Conservation (phyloP, 1,140 invertebrate genomes). For the Leptopilina clavipes region DNA sequence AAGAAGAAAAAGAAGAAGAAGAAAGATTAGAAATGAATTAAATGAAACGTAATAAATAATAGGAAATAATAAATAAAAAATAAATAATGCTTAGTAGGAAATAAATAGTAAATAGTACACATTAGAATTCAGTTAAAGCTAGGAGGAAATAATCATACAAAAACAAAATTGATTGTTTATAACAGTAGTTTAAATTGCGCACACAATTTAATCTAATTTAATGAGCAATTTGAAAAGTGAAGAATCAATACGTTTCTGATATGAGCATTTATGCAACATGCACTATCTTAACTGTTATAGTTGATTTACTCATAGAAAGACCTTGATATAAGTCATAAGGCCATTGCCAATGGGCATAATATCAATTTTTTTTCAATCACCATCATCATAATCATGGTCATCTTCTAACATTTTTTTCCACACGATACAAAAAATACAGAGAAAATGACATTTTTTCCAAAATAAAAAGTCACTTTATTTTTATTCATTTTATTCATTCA, state of each 20-base stretch:
- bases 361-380: not conserved
- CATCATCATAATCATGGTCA: not conserved
- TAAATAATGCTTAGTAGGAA: too few relatives aligned
- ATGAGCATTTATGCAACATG: conserved; percentile 7
- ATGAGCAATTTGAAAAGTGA: conserved; percentile 4
- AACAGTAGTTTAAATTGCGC: not conserved
- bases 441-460: too few relatives aligned
- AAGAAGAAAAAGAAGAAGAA: too few relatives aligned
- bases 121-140: too few relatives aligned
- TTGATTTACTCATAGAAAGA: conserved; percentile 22
- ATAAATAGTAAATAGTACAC: too few relatives aligned
- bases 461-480: too few relatives aligned
- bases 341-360: conserved; percentile 52
- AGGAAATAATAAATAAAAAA: too few relatives aligned
- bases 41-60: too few relatives aligned
- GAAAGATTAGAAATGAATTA: too few relatives aligned
- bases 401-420: not conserved
- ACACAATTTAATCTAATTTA: conserved; percentile 20
- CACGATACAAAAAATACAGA: too few relatives aligned
- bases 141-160: too few relatives aligned
- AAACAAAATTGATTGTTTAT: not conserved
- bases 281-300: conserved; percentile 17
- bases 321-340: conserved; percentile 46
- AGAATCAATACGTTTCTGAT: conserved; percentile 25
- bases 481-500: too few relatives aligned